Evolutionary conservation across 2,888 invertebrate species (phyloP).

Genomic region (Pseudococcus longispinus): DNA sequence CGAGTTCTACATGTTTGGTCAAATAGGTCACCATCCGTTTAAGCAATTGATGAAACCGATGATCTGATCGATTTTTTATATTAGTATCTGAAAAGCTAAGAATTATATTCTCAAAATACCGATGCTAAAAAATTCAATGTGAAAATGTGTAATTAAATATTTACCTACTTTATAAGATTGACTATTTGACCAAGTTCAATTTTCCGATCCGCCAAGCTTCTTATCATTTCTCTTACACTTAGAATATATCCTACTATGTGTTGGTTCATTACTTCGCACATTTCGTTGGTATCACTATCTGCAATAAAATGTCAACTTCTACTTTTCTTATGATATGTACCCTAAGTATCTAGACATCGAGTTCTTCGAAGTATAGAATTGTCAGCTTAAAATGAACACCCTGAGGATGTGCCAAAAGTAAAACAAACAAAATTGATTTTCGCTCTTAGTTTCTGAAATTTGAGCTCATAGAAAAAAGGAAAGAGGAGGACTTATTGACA

Average conservation of each 20-base stretch:
- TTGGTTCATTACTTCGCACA: too few species aligned
- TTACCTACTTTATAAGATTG: neutral
- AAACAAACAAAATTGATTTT: too few species aligned
- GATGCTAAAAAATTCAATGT: neutral
- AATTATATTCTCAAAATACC: neutral
- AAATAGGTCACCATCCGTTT: neutral
- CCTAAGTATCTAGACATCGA: too few species aligned
- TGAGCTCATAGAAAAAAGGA: too few species aligned
- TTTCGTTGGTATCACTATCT: neutral
- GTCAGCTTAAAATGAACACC: too few species aligned
- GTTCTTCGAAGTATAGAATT: too few species aligned
- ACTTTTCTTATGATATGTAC: neutral
- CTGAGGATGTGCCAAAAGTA: too few species aligned
- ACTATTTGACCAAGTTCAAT: conserved; percentile 17
- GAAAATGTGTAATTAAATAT: neutral
- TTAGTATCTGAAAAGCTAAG: neutral
- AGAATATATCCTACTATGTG: neutral
- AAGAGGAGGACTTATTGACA: too few species aligned
- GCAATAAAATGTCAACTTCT: neutral
- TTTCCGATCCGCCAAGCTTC: neutral
- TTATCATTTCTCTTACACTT: neutral
- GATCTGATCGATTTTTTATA: neutral
- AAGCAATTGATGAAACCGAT: neutral
- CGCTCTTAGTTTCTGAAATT: too few species aligned
- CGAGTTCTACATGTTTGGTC: neutral